Evolutionary conservation across 2,888 invertebrate genomes (phyloP).

Genomic region (Cotesia congregata): DNA sequence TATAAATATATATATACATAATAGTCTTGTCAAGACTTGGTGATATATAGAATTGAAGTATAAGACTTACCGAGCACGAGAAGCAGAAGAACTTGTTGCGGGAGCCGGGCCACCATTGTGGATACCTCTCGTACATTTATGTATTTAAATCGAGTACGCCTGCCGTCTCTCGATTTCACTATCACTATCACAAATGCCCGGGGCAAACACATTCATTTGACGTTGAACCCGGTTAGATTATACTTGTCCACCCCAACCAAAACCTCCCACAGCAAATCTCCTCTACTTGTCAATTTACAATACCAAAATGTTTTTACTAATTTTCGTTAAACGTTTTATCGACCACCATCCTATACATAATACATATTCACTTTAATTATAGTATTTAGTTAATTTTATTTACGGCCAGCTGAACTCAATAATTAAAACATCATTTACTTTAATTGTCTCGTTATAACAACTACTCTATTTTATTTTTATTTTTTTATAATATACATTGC

Average conservation of each 20-base stretch:
- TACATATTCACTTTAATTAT: too few relatives aligned
- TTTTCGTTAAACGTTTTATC: not conserved
- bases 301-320: not conserved
- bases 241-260: constrained; percentile 23
- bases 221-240: constrained; percentile 38
- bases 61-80: constrained; percentile 65
- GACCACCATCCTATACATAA: too few relatives aligned
- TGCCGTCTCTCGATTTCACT: constrained; percentile 57
- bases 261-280: not conserved
- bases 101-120: constrained; percentile 67
- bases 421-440: too few relatives aligned
- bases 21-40: constrained; percentile 3
- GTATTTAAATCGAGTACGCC: constrained; percentile 60
- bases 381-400: too few relatives aligned
- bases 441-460: too few relatives aligned
- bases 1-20: constrained; percentile 55
- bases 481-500: too few relatives aligned
- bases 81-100: constrained; percentile 68
- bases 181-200: constrained; percentile 57
- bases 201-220: constrained; percentile 60
- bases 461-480: too few relatives aligned
- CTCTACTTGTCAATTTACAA: constrained; percentile 4
- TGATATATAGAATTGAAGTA: not conserved
- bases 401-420: too few relatives aligned
- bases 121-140: constrained; percentile 65